A percentile compares a stretch with the other conserved stretches of the same genome.
Evolutionary conservation across 2,113 vertebrate species (phyloP).

Genomic region (Mormyrus iriodes): DNA sequence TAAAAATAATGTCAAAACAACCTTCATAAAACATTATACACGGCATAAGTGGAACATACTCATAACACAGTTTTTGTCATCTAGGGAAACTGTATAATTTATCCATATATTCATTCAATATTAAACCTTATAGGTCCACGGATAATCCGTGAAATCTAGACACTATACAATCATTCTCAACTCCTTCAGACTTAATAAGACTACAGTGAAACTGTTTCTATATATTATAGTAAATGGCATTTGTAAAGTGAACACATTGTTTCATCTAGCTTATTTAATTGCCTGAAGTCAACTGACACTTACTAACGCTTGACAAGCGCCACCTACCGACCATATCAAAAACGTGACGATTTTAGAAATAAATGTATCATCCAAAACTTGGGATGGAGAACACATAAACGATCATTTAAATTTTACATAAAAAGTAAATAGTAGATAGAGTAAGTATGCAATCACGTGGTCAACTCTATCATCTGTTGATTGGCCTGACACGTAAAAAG

Average conservation of each 20-base stretch:
- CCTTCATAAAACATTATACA: not conserved
- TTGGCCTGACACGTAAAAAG: not conserved
- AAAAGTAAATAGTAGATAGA: not conserved
- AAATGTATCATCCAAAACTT: not conserved
- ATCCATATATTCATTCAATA: not conserved
- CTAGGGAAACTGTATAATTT: not conserved
- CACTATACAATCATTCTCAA: not conserved
- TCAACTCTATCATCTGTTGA: not conserved
- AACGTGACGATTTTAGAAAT: not conserved
- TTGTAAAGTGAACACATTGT: not conserved
- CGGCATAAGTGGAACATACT: not conserved
- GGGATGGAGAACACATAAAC: not conserved
- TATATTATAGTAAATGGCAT: not conserved
- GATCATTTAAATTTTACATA: not conserved
- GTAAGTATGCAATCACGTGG: not conserved
- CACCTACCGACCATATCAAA: constrained; percentile 6
- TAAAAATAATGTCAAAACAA: not conserved
- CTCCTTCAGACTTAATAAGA: not conserved
- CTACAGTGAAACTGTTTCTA: not conserved
- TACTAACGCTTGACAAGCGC: constrained; percentile 10
- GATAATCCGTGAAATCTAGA: not conserved
- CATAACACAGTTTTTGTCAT: not conserved
- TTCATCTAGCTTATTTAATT: not conserved
- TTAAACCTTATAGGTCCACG: not conserved
- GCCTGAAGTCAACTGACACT: not conserved